Evolutionary conservation across 30 jellyfish, hydroid and myxozoan species (phyloP).

Genomic region (Haliclystus octoradiatus): DNA sequence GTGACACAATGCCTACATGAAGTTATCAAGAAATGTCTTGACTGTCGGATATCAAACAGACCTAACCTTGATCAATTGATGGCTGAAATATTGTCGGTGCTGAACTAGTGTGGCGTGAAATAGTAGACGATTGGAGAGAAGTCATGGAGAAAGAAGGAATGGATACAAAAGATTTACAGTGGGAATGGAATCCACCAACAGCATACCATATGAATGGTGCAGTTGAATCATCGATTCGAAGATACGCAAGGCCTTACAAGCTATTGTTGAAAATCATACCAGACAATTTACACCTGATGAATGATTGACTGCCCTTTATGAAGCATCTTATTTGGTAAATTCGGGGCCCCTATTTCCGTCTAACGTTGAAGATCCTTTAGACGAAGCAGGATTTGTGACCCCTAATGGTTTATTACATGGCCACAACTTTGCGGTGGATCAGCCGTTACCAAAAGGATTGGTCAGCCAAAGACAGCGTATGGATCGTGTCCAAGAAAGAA

Average conservation of each 20-base stretch:
- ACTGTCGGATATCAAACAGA: neutral
- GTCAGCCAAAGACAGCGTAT: too few species aligned
- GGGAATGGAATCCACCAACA: slow-evolving; percentile 28
- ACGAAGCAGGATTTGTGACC: neutral
- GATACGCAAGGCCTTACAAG: slow-evolving; percentile 10
- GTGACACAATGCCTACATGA: neutral
- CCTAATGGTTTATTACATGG: neutral
- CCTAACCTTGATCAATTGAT: neutral
- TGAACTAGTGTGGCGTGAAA: slow-evolving; percentile 1
- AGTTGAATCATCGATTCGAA: slow-evolving; percentile 11
- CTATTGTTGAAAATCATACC: neutral
- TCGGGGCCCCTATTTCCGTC: neutral
- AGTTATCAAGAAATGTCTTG: neutral
- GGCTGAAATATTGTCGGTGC: slow-evolving; percentile 1
- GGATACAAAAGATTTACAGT: slow-evolving; percentile 10
- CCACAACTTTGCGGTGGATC: slow-evolving; percentile 3
- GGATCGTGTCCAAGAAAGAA: too few species aligned
- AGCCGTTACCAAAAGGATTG: slow-evolving; percentile 3
- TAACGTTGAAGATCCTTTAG: neutral
- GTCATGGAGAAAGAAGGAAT: neutral
- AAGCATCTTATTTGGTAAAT: neutral
- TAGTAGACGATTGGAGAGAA: slow-evolving; percentile 7
- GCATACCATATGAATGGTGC: slow-evolving; percentile 29
- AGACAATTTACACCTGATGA: neutral
- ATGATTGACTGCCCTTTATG: neutral